Base-by-base conservation (phyloP, 2,888 invertebrate species). In the Halocaridina rubra region DNA sequence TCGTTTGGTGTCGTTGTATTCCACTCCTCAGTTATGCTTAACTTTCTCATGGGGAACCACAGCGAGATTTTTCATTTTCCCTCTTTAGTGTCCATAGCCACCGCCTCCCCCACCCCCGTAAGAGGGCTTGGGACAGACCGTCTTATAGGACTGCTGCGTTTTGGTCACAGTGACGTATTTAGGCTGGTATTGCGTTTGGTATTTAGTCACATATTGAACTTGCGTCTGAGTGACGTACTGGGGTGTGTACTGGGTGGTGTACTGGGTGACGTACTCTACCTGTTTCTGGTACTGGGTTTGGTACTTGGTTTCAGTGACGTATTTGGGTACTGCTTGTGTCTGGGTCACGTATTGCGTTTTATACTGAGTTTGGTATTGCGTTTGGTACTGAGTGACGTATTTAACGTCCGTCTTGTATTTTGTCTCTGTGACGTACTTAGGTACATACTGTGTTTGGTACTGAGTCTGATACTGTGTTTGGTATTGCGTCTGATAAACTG, bases 281-380 rank as follows among this genome's bases (percentile, higher is more conserved):
- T 77, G 10, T 13, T 80, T 86, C 19, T 71, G 22, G 80, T 84
- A 86, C 27, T 80, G 29, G 7, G 84, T 80, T 8, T 81, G 75
- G 74, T 84, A 86, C 27, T 80, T 24, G n/a, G 81, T 80, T 39
- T 86, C 72, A 10, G 84, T 77, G 53, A 84, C 71, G 81, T 86
- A 86, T 33, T 80, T 82, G 19, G 86, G 79, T 3, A 76, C 80
- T 69, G 80, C 76, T 29, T 86, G 59, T 5, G 84, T 72, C 30
- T 76, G 16, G 33, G 86, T 46, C 22, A 71, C 80, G 32, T 80
- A 80, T 29, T 80, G 46, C 22, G 80, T 39, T 1, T 71, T 30
- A 27, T 80, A 80, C 33, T 77, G 30, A 13, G 86, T 86, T 64
- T 81, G 46, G 77, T 86, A 86, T 29, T 80, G 69, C 30, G 80